Evolutionary conservation across 2,797 vertebrate genomes (phyloP), one percentile per base, ranked within the genome.

Genomic region (Allobates femoralis): DNA sequence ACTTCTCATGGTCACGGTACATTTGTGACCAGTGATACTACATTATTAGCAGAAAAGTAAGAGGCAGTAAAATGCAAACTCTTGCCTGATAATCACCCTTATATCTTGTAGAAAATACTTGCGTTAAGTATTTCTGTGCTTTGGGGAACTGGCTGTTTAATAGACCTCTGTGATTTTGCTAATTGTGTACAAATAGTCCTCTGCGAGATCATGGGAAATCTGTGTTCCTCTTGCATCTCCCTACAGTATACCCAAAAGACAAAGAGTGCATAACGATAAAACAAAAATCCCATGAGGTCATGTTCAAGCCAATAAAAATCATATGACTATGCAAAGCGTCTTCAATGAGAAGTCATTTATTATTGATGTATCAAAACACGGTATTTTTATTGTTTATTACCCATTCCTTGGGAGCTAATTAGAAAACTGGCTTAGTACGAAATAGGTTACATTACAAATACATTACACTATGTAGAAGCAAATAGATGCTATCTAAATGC

Each of bases 121-220:
- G n/a, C 21, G 11, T 15, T 50, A 26, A 74, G 41, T 26, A 50
- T 46, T 26, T 74, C 69, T 50, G 12, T 50, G 37, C 71, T 74
- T 50, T 41, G 41, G 60, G 60, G 60, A 66, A 66, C 32, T 34
- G 19, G 66, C 34, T 66, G 69, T 79, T 41, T 66, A 32, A 71
- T 78, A 55, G 19, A 78, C 55, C 76, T 78, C 76, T 55, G 76
- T 55, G 69, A 58, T 78, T 78, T 56, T 21, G 32, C 28, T 78
- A 78, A 55, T 55, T 78, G 53, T 41, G 26, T 50, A 26, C 71
- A 74, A 74, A 74, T 71, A 26, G 41, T 74, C 41, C 50, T 50
- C 71, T 16, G 71, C 41, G 5, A 74, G 71, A 74, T 74, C 37
- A 50, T 26, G 71, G 37, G 30, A 71, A 74, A 26, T 74, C 71